These are phyloP conservation scores for Agriopis aurantiaria DNA, from an alignment of 2,888 invertebrate species.

Conservation along the genomic window DNA sequence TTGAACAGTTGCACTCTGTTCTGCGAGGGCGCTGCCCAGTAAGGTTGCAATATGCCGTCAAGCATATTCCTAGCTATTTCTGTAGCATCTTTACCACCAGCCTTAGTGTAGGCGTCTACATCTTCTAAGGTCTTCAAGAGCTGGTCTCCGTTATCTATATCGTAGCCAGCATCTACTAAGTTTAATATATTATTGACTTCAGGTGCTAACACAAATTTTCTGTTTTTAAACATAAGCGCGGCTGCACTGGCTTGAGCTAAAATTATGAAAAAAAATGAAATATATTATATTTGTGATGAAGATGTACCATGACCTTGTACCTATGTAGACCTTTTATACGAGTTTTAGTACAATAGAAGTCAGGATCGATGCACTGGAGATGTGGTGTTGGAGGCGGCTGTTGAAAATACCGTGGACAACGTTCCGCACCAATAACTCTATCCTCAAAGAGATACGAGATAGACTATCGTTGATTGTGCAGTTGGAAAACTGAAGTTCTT, in stretches of 20 bases:
- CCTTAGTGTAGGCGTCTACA: background rate
- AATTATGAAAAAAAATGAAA: background rate
- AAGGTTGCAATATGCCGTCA: background rate
- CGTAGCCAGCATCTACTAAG: background rate
- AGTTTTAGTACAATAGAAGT: too few relatives aligned
- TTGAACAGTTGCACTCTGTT: background rate
- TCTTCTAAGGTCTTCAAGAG: conserved; percentile 2
- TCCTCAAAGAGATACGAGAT: too few relatives aligned
- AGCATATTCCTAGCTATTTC: background rate
- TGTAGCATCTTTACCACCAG: background rate
- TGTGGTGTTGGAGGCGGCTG: too few relatives aligned
- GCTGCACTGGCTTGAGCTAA: background rate
- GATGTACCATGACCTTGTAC: too few relatives aligned
- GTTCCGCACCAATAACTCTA: too few relatives aligned
- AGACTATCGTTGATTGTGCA: too few relatives aligned
- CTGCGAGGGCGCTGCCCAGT: background rate
- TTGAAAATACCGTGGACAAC: too few relatives aligned
- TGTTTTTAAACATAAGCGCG: background rate
- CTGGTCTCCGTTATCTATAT: background rate
- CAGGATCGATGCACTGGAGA: too few relatives aligned
- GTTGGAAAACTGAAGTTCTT: too few relatives aligned
- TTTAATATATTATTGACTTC: background rate
- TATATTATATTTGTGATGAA: too few relatives aligned
- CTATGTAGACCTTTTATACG: too few relatives aligned
- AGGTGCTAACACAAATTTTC: background rate